These are phyloP conservation scores for Catocala sponsa DNA, from an alignment of 2,888 invertebrate species.

Conservation along the genomic window DNA sequence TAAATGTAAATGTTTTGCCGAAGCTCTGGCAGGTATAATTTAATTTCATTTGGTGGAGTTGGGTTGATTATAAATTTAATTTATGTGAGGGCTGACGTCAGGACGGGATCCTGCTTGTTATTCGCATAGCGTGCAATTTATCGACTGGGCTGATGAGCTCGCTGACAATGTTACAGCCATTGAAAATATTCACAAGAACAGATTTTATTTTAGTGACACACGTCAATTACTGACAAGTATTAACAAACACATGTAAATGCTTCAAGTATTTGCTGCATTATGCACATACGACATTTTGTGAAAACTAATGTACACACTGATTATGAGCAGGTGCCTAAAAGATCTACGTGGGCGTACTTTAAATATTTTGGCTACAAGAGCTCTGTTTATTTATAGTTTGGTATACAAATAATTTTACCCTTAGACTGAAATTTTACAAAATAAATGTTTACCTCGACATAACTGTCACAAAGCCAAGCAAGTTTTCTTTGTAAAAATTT, in stretches of 20 bases:
- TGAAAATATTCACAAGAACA: slow-evolving; percentile 48
- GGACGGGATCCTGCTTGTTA: slow-evolving; percentile 70
- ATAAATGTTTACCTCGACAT: neutral
- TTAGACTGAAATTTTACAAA: neutral
- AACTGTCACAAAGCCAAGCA: neutral
- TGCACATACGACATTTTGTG: no score
- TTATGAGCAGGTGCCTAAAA: neutral
- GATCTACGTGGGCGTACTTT: slow-evolving; percentile 7
- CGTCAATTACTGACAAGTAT: no score
- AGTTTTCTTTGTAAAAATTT: no score
- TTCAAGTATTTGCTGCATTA: no score
- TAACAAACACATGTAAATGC: no score
- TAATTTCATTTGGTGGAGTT: slow-evolving; percentile 79
- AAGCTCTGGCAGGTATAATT: slow-evolving; percentile 82
- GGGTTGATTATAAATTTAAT: slow-evolving; percentile 86
- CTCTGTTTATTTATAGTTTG: slow-evolving; percentile 3
- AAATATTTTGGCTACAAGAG: neutral
- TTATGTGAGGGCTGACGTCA: slow-evolving; percentile 79
- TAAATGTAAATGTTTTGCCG: slow-evolving; percentile 80
- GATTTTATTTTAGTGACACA: slow-evolving; percentile 24
- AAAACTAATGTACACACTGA: neutral
- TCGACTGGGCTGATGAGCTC: slow-evolving; percentile 72
- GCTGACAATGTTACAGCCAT: slow-evolving; percentile 64
- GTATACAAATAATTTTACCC: slow-evolving; percentile 4
- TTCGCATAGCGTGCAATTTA: slow-evolving; percentile 77